Percentiles rank a stretch among this genome's conserved stretches.
Conservation (phyloP, 1,140 invertebrate genomes). For the Brachionus sp. region DNA sequence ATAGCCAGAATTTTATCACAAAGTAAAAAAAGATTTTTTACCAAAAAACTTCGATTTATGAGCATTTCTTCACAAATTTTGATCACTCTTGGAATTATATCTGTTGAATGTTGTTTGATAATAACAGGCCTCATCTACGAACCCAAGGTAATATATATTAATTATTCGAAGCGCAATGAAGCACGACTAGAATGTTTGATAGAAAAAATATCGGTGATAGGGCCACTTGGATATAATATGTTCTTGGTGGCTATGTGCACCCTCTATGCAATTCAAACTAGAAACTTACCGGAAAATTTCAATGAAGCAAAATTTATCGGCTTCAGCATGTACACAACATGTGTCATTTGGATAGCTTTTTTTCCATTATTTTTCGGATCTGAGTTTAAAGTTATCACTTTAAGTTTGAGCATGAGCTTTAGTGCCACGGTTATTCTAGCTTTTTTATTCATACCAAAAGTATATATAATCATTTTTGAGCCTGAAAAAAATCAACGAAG, state of each 20-base stretch:
- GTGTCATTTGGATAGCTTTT: slow-evolving; percentile 83
- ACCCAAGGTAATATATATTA: not conserved
- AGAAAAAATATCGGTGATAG: slow-evolving; percentile 68
- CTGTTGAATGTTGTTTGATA: slow-evolving; percentile 16
- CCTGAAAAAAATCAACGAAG: slow-evolving; percentile 75
- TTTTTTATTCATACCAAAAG: slow-evolving; percentile 73
- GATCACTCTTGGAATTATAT: not conserved
- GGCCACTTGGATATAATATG: slow-evolving; percentile 74
- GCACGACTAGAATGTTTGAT: slow-evolving; percentile 71
- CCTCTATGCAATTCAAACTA: slow-evolving; percentile 76
- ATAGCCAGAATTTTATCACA: slow-evolving; percentile 78
- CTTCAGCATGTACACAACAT: slow-evolving; percentile 80
- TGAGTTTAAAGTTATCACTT: slow-evolving; percentile 68
- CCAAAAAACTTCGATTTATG: slow-evolving; percentile 70
- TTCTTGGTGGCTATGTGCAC: slow-evolving; percentile 75
- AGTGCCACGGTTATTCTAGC: slow-evolving; percentile 73
- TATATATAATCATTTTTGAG: slow-evolving; percentile 72
- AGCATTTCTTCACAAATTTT: slow-evolving; percentile 49
- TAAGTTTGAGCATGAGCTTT: slow-evolving; percentile 69
- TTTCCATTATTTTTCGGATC: slow-evolving; percentile 78
- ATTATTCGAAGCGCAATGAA: slow-evolving; percentile 51
- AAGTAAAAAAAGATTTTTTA: slow-evolving; percentile 75
- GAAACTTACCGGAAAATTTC: slow-evolving; percentile 82
- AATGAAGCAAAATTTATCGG: slow-evolving; percentile 65
- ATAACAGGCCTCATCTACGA: not conserved